phyloP scores from a whole-genome alignment of 2,797 vertebrate species.

The Urosaurus nigricauda region DNA sequence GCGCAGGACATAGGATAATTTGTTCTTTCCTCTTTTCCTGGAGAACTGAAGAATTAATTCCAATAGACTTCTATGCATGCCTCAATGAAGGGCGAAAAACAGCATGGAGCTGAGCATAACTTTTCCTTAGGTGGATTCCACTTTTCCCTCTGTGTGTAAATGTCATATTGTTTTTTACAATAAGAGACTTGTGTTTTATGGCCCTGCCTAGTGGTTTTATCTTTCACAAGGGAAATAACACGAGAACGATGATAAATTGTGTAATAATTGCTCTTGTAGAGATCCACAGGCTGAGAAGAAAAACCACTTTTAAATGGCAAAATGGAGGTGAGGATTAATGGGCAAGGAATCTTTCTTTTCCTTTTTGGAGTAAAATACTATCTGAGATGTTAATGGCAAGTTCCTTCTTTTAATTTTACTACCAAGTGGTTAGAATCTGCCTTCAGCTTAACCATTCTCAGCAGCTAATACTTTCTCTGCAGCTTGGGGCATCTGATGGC shows the following conservation, averaged over 20 bases:
- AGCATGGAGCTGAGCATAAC: neutral
- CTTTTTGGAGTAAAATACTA: neutral
- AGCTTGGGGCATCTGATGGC: no score
- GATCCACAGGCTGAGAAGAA: slow-evolving; percentile 47
- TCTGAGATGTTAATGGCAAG: slow-evolving; percentile 48
- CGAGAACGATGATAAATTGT: slow-evolving; percentile 63
- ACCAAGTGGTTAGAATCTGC: slow-evolving; percentile 39
- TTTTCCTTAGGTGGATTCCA: slow-evolving; percentile 48
- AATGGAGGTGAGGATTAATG: slow-evolving; percentile 53
- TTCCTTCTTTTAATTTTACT: slow-evolving; percentile 30
- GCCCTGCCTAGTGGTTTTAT: slow-evolving; percentile 48
- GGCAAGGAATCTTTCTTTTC: slow-evolving; percentile 8
- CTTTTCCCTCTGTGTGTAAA: slow-evolving; percentile 28
- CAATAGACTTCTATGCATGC: neutral
- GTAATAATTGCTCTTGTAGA: slow-evolving; percentile 48
- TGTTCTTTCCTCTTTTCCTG: slow-evolving; percentile 13
- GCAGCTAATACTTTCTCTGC: no score
- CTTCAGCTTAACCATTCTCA: neutral
- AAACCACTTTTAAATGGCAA: slow-evolving; percentile 52
- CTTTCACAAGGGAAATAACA: slow-evolving; percentile 68
- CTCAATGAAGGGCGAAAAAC: slow-evolving; percentile 1
- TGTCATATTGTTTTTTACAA: slow-evolving; percentile 50
- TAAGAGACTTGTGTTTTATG: slow-evolving; percentile 33
- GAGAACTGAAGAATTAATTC: slow-evolving; percentile 18
- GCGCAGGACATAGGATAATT: neutral